Evolutionary conservation across 1,140 invertebrate genomes (phyloP).

Genomic region (Cepaea nemoralis): DNA sequence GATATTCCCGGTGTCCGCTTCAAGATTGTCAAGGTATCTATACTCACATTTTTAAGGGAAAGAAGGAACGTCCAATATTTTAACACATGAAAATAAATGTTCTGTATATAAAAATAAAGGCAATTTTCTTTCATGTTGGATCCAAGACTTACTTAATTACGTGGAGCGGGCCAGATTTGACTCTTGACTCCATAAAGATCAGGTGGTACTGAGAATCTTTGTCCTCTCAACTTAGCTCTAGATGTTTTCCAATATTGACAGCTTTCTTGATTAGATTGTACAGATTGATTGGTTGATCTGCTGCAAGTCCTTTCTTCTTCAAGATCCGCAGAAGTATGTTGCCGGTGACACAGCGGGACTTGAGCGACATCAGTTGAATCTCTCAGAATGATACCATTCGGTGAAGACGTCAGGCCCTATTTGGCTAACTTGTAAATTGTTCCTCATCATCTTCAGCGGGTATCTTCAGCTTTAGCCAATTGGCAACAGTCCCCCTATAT

Average conservation of each 20-base stretch:
- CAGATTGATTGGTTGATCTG: conserved; percentile 96
- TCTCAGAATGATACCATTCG: conserved; percentile 96
- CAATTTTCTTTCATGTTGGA: conserved; percentile 98
- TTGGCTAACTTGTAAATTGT: no score
- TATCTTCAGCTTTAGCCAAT: no score
- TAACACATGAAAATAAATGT: no score
- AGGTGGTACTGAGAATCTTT: conserved; percentile 98
- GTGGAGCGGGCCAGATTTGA: conserved; percentile 99
- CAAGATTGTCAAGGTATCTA: no score
- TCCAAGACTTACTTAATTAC: conserved; percentile 95
- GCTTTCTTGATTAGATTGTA: conserved; percentile 99
- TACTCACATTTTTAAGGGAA: no score
- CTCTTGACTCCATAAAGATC: conserved; percentile 98
- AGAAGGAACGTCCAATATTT: no score
- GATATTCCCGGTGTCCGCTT: no score
- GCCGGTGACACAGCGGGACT: conserved; percentile 94
- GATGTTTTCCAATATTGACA: conserved; percentile 97
- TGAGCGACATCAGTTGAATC: conserved; percentile 99
- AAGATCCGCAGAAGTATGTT: conserved; percentile 98
- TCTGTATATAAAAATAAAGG: no score
- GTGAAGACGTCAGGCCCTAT: no score
- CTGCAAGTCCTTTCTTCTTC: conserved; percentile 95
- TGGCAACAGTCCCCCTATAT: no score
- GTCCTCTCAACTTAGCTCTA: conserved; percentile 94
- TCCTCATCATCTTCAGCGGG: no score